Evolutionary conservation across 2,797 vertebrate genomes (phyloP), one percentile per base, ranked within the genome.

Genomic region (Eupleurogrammus muticus): DNA sequence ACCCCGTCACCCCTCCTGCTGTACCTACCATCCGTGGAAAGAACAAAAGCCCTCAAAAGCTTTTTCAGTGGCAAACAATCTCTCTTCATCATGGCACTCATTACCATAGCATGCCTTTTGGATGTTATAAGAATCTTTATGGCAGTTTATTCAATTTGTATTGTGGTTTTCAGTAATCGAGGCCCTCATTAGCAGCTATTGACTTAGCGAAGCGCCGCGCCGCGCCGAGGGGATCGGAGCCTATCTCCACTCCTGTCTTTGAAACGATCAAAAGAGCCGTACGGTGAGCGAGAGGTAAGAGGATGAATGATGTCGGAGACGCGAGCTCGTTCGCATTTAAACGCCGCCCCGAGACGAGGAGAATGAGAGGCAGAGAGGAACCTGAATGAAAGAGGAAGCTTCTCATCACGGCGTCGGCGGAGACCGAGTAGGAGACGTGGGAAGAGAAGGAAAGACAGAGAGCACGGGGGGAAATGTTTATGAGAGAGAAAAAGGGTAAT

Each of bases 111-210:
- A 1, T 10, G 24, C 73, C 80, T 87, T 84, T 83, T 77, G 62
- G 86, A 80, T 85, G 47, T 67, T 60, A 73, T 47, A 51, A 85
- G 81, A 84, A 82, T 85, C 71, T 81, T 87, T 89, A 84, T 89
- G 77, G 82, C 65, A 73, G 60, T 90, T 85, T 88, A 83, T 89
- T 83, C 81, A 82, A 72, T 88, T 82, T 73, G 80, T 49, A 86
- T 90, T 90, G 85, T 87, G 83, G 58, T 75, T 80, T 73, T 64
- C 3, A 34, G 77, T 77, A 65, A 83, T 80, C 40, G 36, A 71
- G 56, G 64, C 54, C 61, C 77, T 91, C 90, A 87, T 92, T 88
- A 92, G 80, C 79, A 0, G 58, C 89, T 89, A 92, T 91, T 92
- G 90, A 92, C 79, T 82, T 73, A 75, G 88, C 83, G 62, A 73